Conservation (phyloP, 2,888 invertebrate genomes). For the Heliconius erato region DNA sequence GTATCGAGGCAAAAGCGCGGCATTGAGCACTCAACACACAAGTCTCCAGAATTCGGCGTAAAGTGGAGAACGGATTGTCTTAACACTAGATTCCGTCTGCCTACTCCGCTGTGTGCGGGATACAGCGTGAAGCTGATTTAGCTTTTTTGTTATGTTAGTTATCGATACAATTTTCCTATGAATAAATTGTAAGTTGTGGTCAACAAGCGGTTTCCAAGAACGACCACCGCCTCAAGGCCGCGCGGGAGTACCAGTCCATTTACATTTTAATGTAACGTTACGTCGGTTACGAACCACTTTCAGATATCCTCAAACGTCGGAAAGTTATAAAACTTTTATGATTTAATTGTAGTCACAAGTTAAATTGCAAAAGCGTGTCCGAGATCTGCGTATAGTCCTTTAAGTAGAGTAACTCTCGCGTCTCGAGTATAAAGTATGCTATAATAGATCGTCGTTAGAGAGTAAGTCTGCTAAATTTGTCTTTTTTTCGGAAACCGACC, state of each 20-base stretch:
- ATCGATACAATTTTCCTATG: neutral
- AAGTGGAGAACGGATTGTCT: no score
- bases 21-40: no score
- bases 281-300: neutral
- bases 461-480: no score
- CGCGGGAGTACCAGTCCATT: slow-evolving; percentile 13
- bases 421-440: no score
- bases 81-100: no score
- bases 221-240: neutral
- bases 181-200: neutral
- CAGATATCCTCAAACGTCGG: slow-evolving; percentile 13
- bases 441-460: no score
- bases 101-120: no score
- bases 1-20: no score
- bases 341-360: slow-evolving; percentile 1
- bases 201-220: neutral
- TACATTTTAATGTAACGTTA: slow-evolving; percentile 14
- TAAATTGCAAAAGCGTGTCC: slow-evolving; percentile 2
- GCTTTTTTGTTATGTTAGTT: no score
- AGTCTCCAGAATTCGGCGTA: no score
- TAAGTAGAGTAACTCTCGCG: neutral
- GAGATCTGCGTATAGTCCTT: neutral
- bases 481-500: no score
- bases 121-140: no score
- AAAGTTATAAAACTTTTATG: neutral